These are phyloP conservation scores for Abramis brama DNA, from an alignment of 2,113 vertebrate species.

Conservation along the genomic window DNA sequence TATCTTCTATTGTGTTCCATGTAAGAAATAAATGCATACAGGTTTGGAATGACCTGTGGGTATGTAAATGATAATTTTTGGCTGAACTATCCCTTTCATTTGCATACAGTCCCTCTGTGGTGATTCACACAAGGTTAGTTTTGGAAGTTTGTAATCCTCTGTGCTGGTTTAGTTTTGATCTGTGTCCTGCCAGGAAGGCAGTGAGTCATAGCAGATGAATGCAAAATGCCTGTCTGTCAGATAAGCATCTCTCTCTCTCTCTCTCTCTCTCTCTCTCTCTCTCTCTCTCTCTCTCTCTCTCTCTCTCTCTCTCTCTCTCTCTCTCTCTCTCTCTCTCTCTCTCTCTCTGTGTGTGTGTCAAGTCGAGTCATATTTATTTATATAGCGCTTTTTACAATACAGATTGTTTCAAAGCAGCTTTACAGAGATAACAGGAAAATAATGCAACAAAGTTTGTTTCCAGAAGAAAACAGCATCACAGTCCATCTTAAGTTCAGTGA, in stretches of 20 bases:
- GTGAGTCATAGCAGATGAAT: conserved; percentile 30
- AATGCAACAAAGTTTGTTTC: too few species aligned
- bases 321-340: conserved; percentile 1
- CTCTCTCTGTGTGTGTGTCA: not conserved
- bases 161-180: not conserved
- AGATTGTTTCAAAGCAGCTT: too few species aligned
- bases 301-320: not conserved
- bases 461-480: too few species aligned
- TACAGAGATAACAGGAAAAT: too few species aligned
- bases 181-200: conserved; percentile 13
- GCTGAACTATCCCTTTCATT: not conserved
- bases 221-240: conserved; percentile 37
- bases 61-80: not conserved
- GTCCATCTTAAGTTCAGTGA: too few species aligned
- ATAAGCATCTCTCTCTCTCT: conserved; percentile 39
- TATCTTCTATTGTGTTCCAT: not conserved
- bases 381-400: too few species aligned
- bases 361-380: too few species aligned
- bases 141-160: not conserved
- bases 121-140: not conserved
- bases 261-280: not conserved
- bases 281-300: not conserved
- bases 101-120: conserved; percentile 4
- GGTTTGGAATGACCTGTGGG: not conserved
- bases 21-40: not conserved